phyloP scores from a whole-genome alignment of 2,797 vertebrate species.

The Heterohyrax brucei region DNA sequence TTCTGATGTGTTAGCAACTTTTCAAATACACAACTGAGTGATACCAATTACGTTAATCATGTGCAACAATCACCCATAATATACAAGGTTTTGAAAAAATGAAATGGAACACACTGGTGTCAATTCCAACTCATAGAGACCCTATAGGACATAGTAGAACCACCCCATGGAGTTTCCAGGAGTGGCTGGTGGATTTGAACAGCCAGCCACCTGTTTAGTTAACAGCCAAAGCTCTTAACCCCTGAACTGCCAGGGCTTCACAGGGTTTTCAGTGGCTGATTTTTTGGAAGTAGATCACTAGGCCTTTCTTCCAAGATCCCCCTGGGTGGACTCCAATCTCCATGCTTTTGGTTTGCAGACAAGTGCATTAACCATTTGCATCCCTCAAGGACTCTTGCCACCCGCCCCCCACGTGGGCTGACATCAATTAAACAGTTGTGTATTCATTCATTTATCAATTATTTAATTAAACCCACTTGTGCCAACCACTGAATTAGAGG shows the following conservation, averaged over 20 bases:
- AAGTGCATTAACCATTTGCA: too few relatives aligned
- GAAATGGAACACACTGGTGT: too few relatives aligned
- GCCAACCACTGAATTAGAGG: background rate
- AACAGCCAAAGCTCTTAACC: too few relatives aligned
- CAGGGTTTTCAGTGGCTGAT: background rate
- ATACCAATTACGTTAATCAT: background rate
- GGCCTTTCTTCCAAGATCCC: background rate
- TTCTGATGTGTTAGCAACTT: too few relatives aligned
- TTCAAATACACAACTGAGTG: background rate
- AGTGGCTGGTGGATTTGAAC: too few relatives aligned
- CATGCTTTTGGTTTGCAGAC: background rate
- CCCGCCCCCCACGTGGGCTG: background rate
- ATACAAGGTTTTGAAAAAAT: background rate
- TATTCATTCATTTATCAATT: background rate
- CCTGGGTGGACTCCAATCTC: background rate
- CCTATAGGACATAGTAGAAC: too few relatives aligned
- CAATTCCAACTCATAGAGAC: too few relatives aligned
- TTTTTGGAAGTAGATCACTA: background rate
- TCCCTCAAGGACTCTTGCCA: background rate
- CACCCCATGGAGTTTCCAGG: too few relatives aligned
- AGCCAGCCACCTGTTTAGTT: too few relatives aligned
- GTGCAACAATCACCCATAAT: background rate
- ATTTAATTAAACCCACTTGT: background rate
- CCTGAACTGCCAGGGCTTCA: too few relatives aligned
- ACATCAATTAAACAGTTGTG: background rate